Evolutionary conservation across 1,140 invertebrate species (phyloP).

Genomic region (Hypothenemus hampei): DNA sequence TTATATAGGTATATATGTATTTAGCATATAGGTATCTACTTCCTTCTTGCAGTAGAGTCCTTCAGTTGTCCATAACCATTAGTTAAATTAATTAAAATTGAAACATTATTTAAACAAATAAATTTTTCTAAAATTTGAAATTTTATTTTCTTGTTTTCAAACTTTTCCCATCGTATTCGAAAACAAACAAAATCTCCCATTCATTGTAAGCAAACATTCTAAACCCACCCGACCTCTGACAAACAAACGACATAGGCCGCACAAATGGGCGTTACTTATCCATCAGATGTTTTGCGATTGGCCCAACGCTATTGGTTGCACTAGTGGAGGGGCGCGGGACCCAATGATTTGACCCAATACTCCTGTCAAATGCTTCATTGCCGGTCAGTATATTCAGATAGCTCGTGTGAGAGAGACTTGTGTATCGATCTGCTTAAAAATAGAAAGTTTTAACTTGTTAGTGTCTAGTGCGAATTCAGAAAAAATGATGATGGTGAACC

Average conservation of each 20-base stretch:
- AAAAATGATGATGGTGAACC: slow-evolving; percentile 5
- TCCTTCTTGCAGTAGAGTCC: no score
- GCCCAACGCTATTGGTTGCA: slow-evolving; percentile 15
- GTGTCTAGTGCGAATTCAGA: background rate
- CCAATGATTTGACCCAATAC: background rate
- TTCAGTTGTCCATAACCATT: no score
- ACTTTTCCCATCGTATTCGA: slow-evolving; percentile 32
- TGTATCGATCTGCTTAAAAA: background rate
- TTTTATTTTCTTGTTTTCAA: slow-evolving; percentile 32
- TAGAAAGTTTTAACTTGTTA: no score
- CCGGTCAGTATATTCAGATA: background rate
- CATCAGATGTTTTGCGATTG: slow-evolving; percentile 12
- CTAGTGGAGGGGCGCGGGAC: background rate
- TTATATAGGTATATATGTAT: no score
- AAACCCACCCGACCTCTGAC: slow-evolving; percentile 8
- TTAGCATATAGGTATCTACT: no score
- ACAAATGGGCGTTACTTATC: no score
- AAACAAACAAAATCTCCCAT: slow-evolving; percentile 33
- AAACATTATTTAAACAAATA: no score
- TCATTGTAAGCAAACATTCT: slow-evolving; percentile 9
- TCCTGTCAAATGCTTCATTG: background rate
- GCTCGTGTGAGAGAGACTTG: no score
- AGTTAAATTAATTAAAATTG: no score
- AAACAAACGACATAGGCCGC: slow-evolving; percentile 10
- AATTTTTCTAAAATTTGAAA: no score